Base-by-base conservation (phyloP, 2,113 vertebrate genomes). In the Trochalopteron elliotii region DNA sequence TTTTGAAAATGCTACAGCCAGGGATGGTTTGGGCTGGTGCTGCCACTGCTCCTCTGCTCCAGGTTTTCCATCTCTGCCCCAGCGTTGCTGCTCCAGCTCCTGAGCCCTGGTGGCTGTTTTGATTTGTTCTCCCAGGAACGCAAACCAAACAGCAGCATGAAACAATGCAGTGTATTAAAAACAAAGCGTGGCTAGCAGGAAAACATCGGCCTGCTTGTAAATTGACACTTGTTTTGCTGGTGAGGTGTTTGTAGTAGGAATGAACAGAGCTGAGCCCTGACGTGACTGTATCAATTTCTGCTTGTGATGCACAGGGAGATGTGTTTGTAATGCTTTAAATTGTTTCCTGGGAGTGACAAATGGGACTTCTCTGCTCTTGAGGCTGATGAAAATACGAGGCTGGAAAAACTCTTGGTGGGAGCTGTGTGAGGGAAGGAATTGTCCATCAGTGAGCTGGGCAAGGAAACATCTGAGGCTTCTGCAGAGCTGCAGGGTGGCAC, bases 1-100 rank as follows among this genome's bases (percentile, higher is more conserved):
- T 68, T 50, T 5, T 12, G 31, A 25, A 87, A 76, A 55, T 3
- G n/a, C 59, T n/a, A 0, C 40, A 11, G 15, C 3, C 2, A 5
- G 42, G 35, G n/a, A 1, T 5, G 65, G 57, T 30, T 25, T 53
- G 68, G 57, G 77, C 60, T 37, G 52, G 13, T 33, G 40, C 55
- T 19, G 6, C 22, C 63, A 15, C 17, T 3, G 15, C 28, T 52
- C 28, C n/a, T n/a, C 24, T 59, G 47, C 53, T 1, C 1, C 40
- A 4, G 31, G 45, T 1, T 57, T 60, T 8, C 87, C 72, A 6
- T 17, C 42, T 27, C 81, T 63, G 75, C 25, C 42, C 20, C 0
- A 74, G 82, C 3, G 0, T 1, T 28, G 30, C 59, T 55, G 44
- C 53, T 68, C 57, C 83, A 24, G 30, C 74, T 72, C 28, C 68